Evolutionary conservation across 2,113 vertebrate genomes (phyloP).

Genomic region (Oryctolagus cuniculus): mOryCun1.1 NC_091441.1:56949001-56949500

Average conservation of each 20-base stretch:
- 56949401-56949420: background rate
- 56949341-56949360: constrained; percentile 25
- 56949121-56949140: background rate
- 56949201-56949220: constrained; percentile 29
- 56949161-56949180: background rate
- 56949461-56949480: background rate
- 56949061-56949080: background rate
- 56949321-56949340: background rate
- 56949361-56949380: background rate
- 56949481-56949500: background rate
- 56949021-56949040: background rate
- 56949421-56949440: background rate
- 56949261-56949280: background rate
- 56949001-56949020: too few species aligned
- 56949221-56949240: background rate
- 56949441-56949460: background rate
- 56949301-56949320: background rate
- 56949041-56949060: background rate
- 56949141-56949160: background rate
- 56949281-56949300: background rate
- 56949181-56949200: background rate
- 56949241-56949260: background rate
- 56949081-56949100: background rate
- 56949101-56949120: background rate
- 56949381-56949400: background rate